Percentiles rank a stretch among this genome's conserved stretches.
phyloP scores from a whole-genome alignment of 2,113 vertebrate genomes.

The Ageneiosus marmoratus region DNA sequence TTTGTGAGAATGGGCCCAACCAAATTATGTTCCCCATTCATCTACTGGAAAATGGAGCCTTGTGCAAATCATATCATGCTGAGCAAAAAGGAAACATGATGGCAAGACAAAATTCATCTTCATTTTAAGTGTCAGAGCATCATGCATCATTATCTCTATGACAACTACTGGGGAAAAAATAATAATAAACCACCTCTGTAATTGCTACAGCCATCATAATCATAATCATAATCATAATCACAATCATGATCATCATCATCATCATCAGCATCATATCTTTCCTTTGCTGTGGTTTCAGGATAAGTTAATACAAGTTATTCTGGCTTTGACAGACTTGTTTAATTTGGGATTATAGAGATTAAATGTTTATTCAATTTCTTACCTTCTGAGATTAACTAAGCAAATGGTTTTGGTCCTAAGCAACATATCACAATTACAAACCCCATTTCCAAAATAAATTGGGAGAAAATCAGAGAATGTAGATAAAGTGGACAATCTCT shows the following conservation, averaged over 20 bases:
- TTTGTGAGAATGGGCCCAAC: background rate
- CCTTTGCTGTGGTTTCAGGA: slow-evolving; percentile 16
- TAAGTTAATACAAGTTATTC: background rate
- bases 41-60: background rate
- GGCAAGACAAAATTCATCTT: slow-evolving; percentile 4
- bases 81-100: slow-evolving; percentile 30
- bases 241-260: slow-evolving; percentile 1
- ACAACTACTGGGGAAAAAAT: background rate
- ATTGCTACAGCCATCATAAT: background rate
- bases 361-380: slow-evolving; percentile 62
- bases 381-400: slow-evolving; percentile 46
- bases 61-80: slow-evolving; percentile 16
- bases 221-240: background rate
- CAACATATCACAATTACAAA: background rate
- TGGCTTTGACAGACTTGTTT: slow-evolving; percentile 5
- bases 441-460: no score
- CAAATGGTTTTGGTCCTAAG: slow-evolving; percentile 54
- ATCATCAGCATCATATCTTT: slow-evolving; percentile 6
- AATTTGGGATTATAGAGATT: slow-evolving; percentile 48
- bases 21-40: background rate
- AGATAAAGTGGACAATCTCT: no score
- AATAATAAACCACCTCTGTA: background rate
- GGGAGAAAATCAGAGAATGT: no score
- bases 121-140: slow-evolving; percentile 15
- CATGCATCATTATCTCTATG: slow-evolving; percentile 10